Base-by-base conservation (phyloP, 92 coral and sea anemone species). In the Actinernus sp. region DNA sequence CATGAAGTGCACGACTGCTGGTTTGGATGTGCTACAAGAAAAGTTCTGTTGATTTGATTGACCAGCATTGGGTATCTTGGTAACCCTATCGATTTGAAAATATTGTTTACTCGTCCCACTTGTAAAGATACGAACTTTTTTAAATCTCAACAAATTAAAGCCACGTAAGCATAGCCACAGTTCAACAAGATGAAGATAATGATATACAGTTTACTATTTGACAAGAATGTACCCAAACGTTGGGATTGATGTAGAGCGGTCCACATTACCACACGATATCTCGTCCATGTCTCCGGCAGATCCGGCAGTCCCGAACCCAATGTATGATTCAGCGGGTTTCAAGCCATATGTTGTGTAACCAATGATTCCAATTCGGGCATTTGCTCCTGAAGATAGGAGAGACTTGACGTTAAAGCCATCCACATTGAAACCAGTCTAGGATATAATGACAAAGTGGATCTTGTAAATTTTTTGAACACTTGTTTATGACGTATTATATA, bases 341-440 rank as follows among this genome's bases (percentile, higher is more conserved):
- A 1, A 1, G 1, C 27, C 36, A 18, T 33, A 17, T 30, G 23
- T 6, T 1, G n/a, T n/a, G n/a, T 2, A 18, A 0, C 82, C 93
- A 19, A 77, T 36, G 11, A 76, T 57, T 7, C 93, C 93, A 30
- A 88, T 88, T 0, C 93, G 89, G 34, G 83, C 93, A 0, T 47
- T 76, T 1, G 72, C 81, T 1, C 43, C 29, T 16, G 23, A 10
- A 1, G 41, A 20, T 9, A 2, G 1, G n/a, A n/a, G n/a, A 9
- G 28, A 31, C 17, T 5, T 24, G 10, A 54, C 68, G 61, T 88
- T 88, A 33, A 78, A 83, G 12, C 95, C 95, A 34, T 76, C 86
- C 7, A 16, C 22, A 7, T 49, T 73, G 52, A 60, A 54, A 0
- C 22, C 23, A 0, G 30, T 61, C 95, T 88, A n/a, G 74, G 83